Base-by-base conservation (phyloP, 2,113 vertebrate genomes). In the Onychostruthus taczanowskii region DNA sequence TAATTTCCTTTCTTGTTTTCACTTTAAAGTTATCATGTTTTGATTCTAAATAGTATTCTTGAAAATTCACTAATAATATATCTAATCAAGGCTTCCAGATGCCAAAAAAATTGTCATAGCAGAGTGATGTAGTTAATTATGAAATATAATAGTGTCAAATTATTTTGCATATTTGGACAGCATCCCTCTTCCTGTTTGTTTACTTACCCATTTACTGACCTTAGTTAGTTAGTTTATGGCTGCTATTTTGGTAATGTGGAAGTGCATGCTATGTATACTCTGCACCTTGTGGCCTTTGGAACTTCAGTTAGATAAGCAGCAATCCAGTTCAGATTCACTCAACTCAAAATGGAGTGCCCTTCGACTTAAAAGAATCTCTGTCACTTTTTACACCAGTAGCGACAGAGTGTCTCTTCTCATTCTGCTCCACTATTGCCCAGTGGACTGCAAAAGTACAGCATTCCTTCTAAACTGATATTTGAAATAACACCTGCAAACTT, bases 261-360 rank as follows among this genome's bases (percentile, higher is more conserved):
- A 94, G 43, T 49, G 27, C 20, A 33, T 16, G 16, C 11, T 55
- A 10, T 66, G 10, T 63, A n/a, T 47, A n/a, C 68, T 41, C 93
- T 91, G 74, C 84, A 80, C 89, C 78, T 84, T 5, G 0, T 20
- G 79, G 74, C 90, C 91, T 96, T 96, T 95, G 93, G 79, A 96
- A 95, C 63, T 28, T 26, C 19, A 18, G 35, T 14, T 50, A 95
- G 86, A 89, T 90, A 93, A 91, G 55, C 14, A 85, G 70, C 26
- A 81, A 63, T 27, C 19, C 49, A 76, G n/a, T 63, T 69, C 49
- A 85, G 44, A 73, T 85, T 73, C 74, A 43, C 23, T 79, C 47
- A 67, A 46, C 41, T 80, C 76, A 59, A 49, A 68, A 23, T 10
- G 30, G 20, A 78, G 23, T 39, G n/a, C 43, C 47, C 23, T 78